phyloP scores from a whole-genome alignment of 2,888 invertebrate species.

The Schrankia costaestrigalis region DNA sequence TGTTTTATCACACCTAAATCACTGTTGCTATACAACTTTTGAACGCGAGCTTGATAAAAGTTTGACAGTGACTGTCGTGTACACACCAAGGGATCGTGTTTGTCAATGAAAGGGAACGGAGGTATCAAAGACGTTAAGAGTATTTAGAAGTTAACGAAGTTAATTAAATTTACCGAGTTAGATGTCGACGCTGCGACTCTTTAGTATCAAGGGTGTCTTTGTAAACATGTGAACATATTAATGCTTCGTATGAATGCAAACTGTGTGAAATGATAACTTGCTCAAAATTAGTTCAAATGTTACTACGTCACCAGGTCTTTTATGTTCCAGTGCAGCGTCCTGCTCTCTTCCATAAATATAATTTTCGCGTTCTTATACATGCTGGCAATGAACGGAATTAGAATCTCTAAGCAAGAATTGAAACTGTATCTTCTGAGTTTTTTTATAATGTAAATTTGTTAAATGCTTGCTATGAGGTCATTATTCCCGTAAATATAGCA shows the following conservation, averaged over 20 bases:
- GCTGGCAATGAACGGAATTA: no score
- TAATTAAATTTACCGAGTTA: conserved; percentile 78
- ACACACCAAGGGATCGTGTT: conserved; percentile 61
- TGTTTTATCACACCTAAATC: conserved; percentile 76
- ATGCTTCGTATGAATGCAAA: conserved; percentile 67
- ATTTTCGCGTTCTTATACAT: no score
- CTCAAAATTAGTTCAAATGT: no score
- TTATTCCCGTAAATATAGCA: no score
- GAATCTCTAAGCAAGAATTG: no score
- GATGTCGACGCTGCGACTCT: conserved; percentile 68
- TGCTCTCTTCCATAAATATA: no score
- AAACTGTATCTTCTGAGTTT: no score
- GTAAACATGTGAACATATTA: conserved; percentile 74
- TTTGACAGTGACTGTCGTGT: conserved; percentile 72
- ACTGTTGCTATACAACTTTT: conserved; percentile 69
- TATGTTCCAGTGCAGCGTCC: no score
- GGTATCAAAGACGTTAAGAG: conserved; percentile 79
- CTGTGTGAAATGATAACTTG: conserved; percentile 57
- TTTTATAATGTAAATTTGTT: no score
- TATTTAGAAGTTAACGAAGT: conserved; percentile 80
- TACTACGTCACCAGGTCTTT: conserved; percentile 63
- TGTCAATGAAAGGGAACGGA: conserved; percentile 70
- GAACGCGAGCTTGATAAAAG: conserved; percentile 65
- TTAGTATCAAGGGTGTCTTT: conserved; percentile 73
- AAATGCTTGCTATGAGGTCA: no score